Evolutionary conservation across 1,140 invertebrate species (phyloP).

Genomic region (Wasmannia auropunctata): DNA sequence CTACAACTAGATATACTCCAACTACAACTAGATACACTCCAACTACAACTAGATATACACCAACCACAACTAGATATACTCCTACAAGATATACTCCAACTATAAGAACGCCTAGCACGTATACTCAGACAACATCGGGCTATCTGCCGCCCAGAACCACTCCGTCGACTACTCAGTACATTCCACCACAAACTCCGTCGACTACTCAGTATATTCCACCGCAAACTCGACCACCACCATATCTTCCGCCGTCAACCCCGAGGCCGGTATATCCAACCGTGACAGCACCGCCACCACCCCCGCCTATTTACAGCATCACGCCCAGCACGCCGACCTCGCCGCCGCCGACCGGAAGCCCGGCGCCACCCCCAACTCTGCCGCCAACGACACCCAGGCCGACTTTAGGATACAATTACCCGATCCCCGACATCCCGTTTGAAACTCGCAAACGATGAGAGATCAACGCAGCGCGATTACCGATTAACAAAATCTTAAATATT

Average conservation of each 20-base stretch:
- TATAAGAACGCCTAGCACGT: neutral
- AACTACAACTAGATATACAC: neutral
- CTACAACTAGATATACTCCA: too few relatives aligned
- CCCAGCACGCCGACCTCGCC: constrained; percentile 71
- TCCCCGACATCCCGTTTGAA: constrained; percentile 81
- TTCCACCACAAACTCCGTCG: constrained; percentile 39
- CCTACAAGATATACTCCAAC: constrained; percentile 4
- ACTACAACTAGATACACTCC: constrained; percentile 7
- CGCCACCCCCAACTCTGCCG: constrained; percentile 77
- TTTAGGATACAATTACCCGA: constrained; percentile 80
- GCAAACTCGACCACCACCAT: constrained; percentile 73
- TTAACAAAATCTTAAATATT: constrained; percentile 30
- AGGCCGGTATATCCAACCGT: constrained; percentile 73
- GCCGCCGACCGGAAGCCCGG: constrained; percentile 74
- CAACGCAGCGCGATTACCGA: neutral
- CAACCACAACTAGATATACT: constrained; percentile 29
- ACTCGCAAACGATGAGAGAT: constrained; percentile 76
- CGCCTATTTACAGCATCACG: constrained; percentile 76
- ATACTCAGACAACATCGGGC: neutral
- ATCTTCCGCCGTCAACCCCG: constrained; percentile 77
- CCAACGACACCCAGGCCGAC: constrained; percentile 75
- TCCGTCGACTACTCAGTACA: neutral
- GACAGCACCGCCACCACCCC: constrained; percentile 77
- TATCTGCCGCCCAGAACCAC: constrained; percentile 23
- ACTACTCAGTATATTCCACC: neutral